Base-by-base conservation (phyloP, 2,888 invertebrate species). In the Strigamia transsilvanica region DNA sequence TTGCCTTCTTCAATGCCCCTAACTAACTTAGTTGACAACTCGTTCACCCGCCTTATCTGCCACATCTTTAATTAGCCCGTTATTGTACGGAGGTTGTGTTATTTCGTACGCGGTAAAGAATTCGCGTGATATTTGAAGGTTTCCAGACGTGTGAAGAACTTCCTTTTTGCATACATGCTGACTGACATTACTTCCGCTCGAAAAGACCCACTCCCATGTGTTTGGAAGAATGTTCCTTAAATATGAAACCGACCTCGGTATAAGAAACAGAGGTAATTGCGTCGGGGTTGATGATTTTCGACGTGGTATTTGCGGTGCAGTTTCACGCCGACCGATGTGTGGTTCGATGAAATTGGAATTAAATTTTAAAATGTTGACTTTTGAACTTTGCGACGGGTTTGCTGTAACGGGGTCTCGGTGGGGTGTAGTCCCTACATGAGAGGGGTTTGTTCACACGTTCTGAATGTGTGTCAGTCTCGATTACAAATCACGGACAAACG, bases 401-500 rank as follows among this genome's bases (percentile, higher is more conserved):
- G 61, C 18, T 66, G 18, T 66, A 66, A 18, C 21, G 61, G 7
- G 61, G 61, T 18, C 23, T 66, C 21, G 18, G 23, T 12, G 61
- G 61, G 61, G 61, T 66, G 61, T 23, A 4, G 23, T 23, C 61
- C 61, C 61, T 23, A 66, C 61, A 66, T 21, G 61, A 66, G 61
- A 66, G 61, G 61, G 61, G 61, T 66, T 66, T 66, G 61, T 66
- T 66, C 61, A 66, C 61, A 66, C 61, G 61, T 66, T 66, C 61
- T 66, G 61, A 66, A 66, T 66, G 61, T 66, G 12, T 66, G 61
- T 66, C 61, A 66, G 61, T 66, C 61, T 21, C 61, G 61, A 66
- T 66, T 66, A 66, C 61, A 66, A 66, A 66, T 66, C 61, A 66
- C 18, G 61, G 61, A 66, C 61, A 66, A 66, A 66, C 61, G 61